phyloP scores from a whole-genome alignment of 2,797 vertebrate species.

The Sebastes glaucus region DNA sequence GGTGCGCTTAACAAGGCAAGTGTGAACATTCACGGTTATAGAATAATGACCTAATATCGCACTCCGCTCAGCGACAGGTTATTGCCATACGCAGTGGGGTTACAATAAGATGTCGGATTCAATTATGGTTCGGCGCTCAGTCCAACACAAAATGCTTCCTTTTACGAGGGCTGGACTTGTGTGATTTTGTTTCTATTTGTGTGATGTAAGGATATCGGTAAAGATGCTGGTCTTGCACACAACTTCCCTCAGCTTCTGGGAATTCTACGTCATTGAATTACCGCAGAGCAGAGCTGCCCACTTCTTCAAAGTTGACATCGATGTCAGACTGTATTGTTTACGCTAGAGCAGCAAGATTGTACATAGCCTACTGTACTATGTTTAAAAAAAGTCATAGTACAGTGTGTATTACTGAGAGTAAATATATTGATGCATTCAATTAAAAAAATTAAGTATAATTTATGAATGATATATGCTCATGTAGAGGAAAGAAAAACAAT shows the following conservation, averaged over 20 bases:
- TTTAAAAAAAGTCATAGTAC: neutral
- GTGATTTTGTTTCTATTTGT: neutral
- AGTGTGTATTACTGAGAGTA: neutral
- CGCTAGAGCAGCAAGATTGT: neutral
- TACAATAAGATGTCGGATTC: slow-evolving; percentile 56
- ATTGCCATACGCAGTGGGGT: slow-evolving; percentile 32
- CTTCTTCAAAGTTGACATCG: neutral
- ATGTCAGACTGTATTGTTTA: neutral
- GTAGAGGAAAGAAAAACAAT: neutral
- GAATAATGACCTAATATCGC: slow-evolving; percentile 67
- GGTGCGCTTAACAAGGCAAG: slow-evolving; percentile 60
- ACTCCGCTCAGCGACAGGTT: slow-evolving; percentile 45
- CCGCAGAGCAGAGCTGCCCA: neutral
- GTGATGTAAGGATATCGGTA: neutral
- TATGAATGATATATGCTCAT: neutral
- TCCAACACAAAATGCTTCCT: slow-evolving; percentile 21
- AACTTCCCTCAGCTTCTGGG: neutral
- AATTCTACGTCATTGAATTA: slow-evolving; percentile 16
- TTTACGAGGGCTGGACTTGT: neutral
- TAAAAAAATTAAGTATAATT: neutral
- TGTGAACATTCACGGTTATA: slow-evolving; percentile 67
- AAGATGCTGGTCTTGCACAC: neutral
- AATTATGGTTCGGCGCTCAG: slow-evolving; percentile 14
- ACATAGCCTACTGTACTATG: neutral
- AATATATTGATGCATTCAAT: neutral